These are phyloP conservation scores for Drosophila subpulchrella DNA, from an alignment of 1,140 invertebrate species.

Conservation along the genomic window DNA sequence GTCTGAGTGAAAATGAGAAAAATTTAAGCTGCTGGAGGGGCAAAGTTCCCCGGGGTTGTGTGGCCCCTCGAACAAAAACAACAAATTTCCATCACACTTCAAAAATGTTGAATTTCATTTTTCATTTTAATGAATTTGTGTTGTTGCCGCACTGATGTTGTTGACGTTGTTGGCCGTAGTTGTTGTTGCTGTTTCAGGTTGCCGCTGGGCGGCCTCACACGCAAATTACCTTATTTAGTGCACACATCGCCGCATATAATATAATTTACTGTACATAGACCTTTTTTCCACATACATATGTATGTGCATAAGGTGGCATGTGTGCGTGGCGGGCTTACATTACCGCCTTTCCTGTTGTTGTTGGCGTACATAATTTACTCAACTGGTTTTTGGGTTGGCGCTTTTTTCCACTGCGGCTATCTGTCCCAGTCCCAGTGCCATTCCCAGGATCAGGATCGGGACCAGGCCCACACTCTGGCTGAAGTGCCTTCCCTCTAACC, in stretches of 20 bases:
- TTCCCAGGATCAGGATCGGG: conserved; percentile 5
- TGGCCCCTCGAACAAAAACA: conserved; percentile 10
- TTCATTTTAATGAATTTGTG: conserved; percentile 83
- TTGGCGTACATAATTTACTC: conserved; percentile 78
- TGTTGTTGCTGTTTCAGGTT: conserved; percentile 43
- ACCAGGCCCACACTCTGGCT: conserved; percentile 33
- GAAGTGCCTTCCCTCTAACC: conserved; percentile 42
- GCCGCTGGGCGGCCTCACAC: conserved; percentile 65
- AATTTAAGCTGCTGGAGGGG: conserved; percentile 33
- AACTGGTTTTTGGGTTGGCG: conserved; percentile 74
- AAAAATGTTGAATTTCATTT: conserved; percentile 81
- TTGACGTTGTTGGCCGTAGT: conserved; percentile 41
- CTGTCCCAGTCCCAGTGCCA: conserved; percentile 37
- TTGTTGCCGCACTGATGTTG: conserved; percentile 50
- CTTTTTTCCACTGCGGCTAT: conserved; percentile 70
- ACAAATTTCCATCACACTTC: conserved; percentile 50
- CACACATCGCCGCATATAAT: conserved; percentile 79
- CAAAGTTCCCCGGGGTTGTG: not conserved
- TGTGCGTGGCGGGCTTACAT: conserved; percentile 29
- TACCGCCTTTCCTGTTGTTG: conserved; percentile 30
- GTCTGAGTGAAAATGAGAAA: conserved; percentile 43
- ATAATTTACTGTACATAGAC: conserved; percentile 82
- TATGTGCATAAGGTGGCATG: conserved; percentile 10
- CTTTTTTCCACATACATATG: conserved; percentile 46
- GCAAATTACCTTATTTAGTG: conserved; percentile 82